Base-by-base conservation (phyloP, 2,797 vertebrate species). In the Lateolabrax maculatus region DNA sequence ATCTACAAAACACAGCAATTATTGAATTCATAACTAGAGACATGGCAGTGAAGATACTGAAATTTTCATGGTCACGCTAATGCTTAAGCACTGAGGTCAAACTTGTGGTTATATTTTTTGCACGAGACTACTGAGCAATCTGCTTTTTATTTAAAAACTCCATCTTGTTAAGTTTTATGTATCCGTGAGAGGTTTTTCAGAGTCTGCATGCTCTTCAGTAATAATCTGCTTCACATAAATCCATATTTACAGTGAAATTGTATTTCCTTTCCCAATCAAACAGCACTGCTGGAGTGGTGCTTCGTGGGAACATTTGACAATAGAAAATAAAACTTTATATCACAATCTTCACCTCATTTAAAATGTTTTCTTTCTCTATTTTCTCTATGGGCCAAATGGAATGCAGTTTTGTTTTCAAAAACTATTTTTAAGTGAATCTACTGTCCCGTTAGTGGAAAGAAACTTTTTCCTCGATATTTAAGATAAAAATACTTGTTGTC, bases 131-230 rank as follows among this genome's bases (percentile, higher is more conserved):
- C 55, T 36, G 5, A 29, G 46, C 21, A 10, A 12, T 29, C 60
- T 65, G 23, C 10, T 48, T 71, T 77, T 48, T 48, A n/a, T 74
- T 77, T 36, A 63, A 39, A n/a, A 25, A 25, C 37, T 63, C 37
- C 12, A 27, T 79, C 49, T 75, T 25, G 19, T 48, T n/a, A 55
- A 34, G 23, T 43, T 75, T 49, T 46, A 44, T 68, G 61, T 19
- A 48, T 65, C 56, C 27, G 43, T 58, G 18, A 57, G 15, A 34
- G 29, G 15, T n/a, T 57, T 62, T 77, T 53, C 31, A 46, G 29
- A 64, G 34, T 4, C 36, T 36, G 23, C 19, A 3, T 1, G 12
- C 39, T 29, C 58, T 27, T 67, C 31, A 48, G 39, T 41, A 56
- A 49, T 55, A 58, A 27, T 52, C 51, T 36, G 34, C 44, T 69